Base-by-base conservation (phyloP, 2,888 invertebrate species). In the Maniola hyperantus region DNA sequence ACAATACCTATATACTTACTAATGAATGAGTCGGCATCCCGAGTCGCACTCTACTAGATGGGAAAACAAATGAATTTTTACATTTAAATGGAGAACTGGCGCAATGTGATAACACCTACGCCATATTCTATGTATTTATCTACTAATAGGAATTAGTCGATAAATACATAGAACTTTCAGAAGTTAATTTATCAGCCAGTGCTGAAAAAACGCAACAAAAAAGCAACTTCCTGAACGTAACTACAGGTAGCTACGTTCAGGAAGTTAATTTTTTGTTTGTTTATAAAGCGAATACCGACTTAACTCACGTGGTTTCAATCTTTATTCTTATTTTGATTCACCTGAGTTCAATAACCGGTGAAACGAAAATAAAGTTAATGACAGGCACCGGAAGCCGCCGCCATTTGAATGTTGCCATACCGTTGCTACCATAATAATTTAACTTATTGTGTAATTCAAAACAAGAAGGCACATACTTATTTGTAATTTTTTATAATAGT, bases 301-400 rank as follows among this genome's bases (percentile, higher is more conserved):
- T 48, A 15, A 8, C 15, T 15, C 15, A 2, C 18, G 48, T 7
- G 6, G 4, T 6, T 18, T 48, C 8, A 6, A 18, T 18, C 18
- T 18, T 15, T 11, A 20, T 20, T 10, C 11, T 50, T 11, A 50
- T 50, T 50, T 20, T 54, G 8, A 33, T 34, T n/a, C 8, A 34
- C 34, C 8, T 42, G 55, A 55, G 71, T 66, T 71, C 68, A 68
- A 64, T 48, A 65, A 34, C 59, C 66, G 51, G 44, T 50, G 58
- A 50, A n/a, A 62, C 57, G 39, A 34, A 67, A 71, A 65, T 65
- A 60, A 63, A 69, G 64, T 50, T 67, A 67, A 66, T 69, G 64
- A 64, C 69, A 70, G 70, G 66, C 55, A 70, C 61, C 64, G 69
- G 67, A 70, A 70, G 68, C 48, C 44, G 51, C 63, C 65, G 63